These are phyloP conservation scores for Drosophila monieri DNA, from an alignment of 2,888 invertebrate species.

Conservation along the genomic window DNA sequence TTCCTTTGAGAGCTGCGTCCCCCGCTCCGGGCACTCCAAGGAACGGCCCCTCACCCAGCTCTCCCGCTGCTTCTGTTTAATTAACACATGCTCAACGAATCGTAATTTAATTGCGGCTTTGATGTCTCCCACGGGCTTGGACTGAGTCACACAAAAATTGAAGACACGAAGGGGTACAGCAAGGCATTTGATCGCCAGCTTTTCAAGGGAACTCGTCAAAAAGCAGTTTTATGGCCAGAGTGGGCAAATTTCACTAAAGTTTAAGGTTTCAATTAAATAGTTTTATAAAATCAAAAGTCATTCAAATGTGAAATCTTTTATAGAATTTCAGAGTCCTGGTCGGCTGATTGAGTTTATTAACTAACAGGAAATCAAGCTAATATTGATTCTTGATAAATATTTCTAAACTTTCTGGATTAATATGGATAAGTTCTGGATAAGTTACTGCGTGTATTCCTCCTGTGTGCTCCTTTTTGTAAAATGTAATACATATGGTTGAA, in stretches of 20 bases:
- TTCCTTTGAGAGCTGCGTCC: constrained; percentile 40
- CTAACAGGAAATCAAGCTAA: no score
- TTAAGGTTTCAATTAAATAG: background rate
- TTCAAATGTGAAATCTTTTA: background rate
- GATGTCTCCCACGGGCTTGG: constrained; percentile 41
- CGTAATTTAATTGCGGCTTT: constrained; percentile 81
- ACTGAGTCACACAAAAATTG: constrained; percentile 38
- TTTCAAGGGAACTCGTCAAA: background rate
- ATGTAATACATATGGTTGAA: no score
- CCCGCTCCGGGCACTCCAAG: constrained; percentile 55
- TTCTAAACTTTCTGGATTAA: no score
- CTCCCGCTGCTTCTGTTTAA: constrained; percentile 68
- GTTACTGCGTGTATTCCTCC: no score
- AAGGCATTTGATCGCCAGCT: background rate
- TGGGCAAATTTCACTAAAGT: background rate
- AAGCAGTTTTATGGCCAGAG: background rate
- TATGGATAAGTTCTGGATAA: no score
- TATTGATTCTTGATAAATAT: no score
- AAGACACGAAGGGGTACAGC: constrained; percentile 25
- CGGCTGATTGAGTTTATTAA: no score
- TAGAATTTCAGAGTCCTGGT: no score
- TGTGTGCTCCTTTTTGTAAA: no score
- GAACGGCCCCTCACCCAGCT: constrained; percentile 18
- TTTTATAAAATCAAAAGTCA: constrained; percentile 5
- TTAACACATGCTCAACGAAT: constrained; percentile 83